These are phyloP conservation scores for Grus americana DNA, from an alignment of 2,113 vertebrate species.

Conservation along the genomic window DNA sequence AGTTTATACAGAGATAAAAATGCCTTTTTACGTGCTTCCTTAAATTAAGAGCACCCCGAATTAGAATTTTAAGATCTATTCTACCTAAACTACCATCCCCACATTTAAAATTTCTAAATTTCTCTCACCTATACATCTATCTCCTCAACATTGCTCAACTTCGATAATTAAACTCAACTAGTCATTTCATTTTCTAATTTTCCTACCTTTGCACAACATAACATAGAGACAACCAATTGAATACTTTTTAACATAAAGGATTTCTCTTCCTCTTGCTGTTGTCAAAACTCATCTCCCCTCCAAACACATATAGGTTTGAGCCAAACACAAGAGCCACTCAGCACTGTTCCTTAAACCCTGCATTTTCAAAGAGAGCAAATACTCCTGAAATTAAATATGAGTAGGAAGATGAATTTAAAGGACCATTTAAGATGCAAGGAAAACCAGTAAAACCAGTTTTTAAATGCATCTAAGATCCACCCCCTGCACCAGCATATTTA, in stretches of 20 bases:
- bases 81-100: neutral
- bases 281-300: neutral
- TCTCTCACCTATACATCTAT: neutral
- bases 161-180: neutral
- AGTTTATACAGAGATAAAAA: neutral
- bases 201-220: neutral
- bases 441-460: neutral
- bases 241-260: neutral
- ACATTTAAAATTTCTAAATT: neutral
- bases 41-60: neutral
- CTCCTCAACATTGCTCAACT: neutral
- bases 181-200: neutral
- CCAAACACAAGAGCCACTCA: neutral
- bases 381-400: neutral
- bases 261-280: neutral
- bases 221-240: neutral
- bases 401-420: neutral
- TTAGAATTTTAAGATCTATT: neutral
- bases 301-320: neutral
- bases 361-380: neutral
- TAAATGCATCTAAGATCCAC: neutral
- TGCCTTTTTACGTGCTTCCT: neutral
- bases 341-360: neutral
- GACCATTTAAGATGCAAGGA: neutral
- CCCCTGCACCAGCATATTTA: neutral